These are phyloP conservation scores for Drosophila eohydei DNA, from an alignment of 2,888 invertebrate genomes.

Conservation along the genomic window DNA sequence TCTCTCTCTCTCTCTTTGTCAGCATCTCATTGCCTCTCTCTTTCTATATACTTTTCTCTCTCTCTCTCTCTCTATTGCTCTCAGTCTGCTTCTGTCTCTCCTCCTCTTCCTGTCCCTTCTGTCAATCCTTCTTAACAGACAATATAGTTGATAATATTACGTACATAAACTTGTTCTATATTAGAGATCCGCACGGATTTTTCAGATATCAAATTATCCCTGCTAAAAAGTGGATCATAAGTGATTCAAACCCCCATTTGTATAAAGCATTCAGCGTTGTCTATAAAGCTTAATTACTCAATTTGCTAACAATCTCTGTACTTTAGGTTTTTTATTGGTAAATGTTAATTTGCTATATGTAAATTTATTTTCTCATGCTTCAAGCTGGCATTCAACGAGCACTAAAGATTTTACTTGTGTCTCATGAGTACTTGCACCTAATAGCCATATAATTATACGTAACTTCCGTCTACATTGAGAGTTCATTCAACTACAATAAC, in stretches of 20 bases:
- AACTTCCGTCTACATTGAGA: conserved; percentile 46
- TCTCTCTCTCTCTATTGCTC: too few species aligned
- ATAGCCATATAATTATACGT: conserved; percentile 27
- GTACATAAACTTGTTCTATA: too few species aligned
- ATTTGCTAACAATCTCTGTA: conserved; percentile 1
- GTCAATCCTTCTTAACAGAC: too few species aligned
- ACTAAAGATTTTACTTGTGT: conserved; percentile 2
- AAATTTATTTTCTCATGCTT: conserved; percentile 9
- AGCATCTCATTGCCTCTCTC: too few species aligned
- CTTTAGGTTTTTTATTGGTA: conserved; percentile 3
- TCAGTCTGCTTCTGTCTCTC: too few species aligned
- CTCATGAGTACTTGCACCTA: conserved; percentile 12
- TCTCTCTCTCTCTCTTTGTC: too few species aligned
- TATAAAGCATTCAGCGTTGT: neutral
- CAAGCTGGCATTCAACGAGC: conserved; percentile 3
- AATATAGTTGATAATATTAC: too few species aligned
- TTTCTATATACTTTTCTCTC: too few species aligned
- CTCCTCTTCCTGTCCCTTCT: too few species aligned
- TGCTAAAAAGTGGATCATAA: neutral
- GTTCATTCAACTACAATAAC: conserved; percentile 62
- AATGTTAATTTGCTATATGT: neutral
- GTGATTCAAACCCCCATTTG: neutral
- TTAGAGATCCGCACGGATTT: too few species aligned
- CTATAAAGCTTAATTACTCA: conserved; percentile 5
- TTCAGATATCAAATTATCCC: neutral